These are phyloP conservation scores for Mesodorylaimus sp. DNA, from an alignment of 2,888 invertebrate species.

Conservation along the genomic window DNA sequence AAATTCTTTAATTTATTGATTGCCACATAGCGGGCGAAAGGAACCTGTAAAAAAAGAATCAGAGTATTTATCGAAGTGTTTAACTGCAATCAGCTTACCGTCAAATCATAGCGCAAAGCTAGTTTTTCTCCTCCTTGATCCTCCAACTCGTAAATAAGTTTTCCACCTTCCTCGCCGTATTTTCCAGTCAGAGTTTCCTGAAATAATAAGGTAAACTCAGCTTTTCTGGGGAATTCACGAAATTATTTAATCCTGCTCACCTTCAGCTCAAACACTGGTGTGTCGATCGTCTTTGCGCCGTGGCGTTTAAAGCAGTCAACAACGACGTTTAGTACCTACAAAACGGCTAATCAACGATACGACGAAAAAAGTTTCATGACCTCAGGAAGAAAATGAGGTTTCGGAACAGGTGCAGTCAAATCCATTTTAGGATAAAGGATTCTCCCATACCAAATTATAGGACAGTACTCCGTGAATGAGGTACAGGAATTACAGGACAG, in stretches of 20 bases:
- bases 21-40: constrained; percentile 86
- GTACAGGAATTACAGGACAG: too few species aligned
- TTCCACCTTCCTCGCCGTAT: constrained; percentile 97
- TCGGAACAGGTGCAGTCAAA: too few species aligned
- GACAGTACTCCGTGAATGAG: too few species aligned
- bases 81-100: constrained; percentile 39
- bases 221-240: background rate
- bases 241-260: constrained; percentile 41
- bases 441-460: too few species aligned
- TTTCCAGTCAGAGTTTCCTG: constrained; percentile 93
- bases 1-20: constrained; percentile 86
- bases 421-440: too few species aligned
- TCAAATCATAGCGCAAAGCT: constrained; percentile 85
- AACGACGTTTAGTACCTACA: constrained; percentile 50
- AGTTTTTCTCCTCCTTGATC: constrained; percentile 96
- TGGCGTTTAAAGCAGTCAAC: constrained; percentile 76
- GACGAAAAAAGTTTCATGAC: too few species aligned
- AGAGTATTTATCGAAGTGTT: background rate
- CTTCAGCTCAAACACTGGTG: constrained; percentile 90
- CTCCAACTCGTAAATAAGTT: constrained; percentile 89
- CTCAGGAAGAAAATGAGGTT: too few species aligned
- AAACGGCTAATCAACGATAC: background rate
- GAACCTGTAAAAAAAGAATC: constrained; percentile 40
- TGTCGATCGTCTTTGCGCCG: constrained; percentile 93
- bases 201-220: constrained; percentile 16